Evolutionary conservation across 2,888 invertebrate species (phyloP).

Genomic region (Gonocerus acuteangulatus): DNA sequence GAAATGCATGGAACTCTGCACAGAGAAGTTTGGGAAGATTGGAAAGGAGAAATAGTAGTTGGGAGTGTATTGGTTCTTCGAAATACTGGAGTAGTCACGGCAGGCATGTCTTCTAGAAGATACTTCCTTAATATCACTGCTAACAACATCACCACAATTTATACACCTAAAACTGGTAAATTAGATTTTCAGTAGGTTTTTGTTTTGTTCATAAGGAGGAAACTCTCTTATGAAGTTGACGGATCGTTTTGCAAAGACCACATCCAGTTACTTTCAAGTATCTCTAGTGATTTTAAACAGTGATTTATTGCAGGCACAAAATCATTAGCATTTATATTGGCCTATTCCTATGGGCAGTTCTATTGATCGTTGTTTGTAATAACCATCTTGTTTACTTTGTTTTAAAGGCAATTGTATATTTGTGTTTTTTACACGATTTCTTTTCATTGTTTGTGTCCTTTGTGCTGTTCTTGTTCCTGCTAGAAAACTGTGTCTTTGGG

Average conservation of each 20-base stretch:
- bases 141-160: conserved; percentile 39
- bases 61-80: conserved; percentile 39
- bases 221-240: no score
- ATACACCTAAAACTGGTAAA: conserved; percentile 28
- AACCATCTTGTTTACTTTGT: neutral
- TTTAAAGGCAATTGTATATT: neutral
- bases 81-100: conserved; percentile 39
- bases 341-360: no score
- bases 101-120: conserved; percentile 36
- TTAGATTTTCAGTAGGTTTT: neutral
- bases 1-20: conserved; percentile 46
- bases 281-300: no score
- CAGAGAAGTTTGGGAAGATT: conserved; percentile 43
- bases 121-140: conserved; percentile 40
- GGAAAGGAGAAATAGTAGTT: conserved; percentile 37
- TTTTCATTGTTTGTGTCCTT: no score
- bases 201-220: no score
- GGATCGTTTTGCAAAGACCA: no score
- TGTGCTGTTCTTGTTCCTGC: no score
- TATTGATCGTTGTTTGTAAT: no score
- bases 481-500: no score
- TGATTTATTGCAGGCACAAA: neutral
- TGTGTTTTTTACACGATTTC: no score
- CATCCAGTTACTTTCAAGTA: no score
- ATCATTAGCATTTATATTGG: neutral